Evolutionary conservation across 1,140 invertebrate species (phyloP).

Genomic region (Drosophila tsacasi): DNA sequence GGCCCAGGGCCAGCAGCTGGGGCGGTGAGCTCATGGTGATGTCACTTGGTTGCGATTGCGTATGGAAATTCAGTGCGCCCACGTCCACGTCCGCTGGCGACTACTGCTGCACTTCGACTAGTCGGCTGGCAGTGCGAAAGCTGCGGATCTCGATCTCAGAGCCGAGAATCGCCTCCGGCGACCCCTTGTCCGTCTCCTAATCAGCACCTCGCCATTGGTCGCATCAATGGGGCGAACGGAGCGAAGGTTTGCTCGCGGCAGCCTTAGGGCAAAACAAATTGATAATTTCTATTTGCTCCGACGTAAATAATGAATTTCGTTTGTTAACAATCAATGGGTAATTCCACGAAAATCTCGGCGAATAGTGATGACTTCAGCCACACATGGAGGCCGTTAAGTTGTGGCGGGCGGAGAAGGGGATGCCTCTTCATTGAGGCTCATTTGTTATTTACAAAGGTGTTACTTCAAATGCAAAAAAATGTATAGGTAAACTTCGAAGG

Average conservation of each 20-base stretch:
- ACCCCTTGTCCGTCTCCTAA: conserved; percentile 46
- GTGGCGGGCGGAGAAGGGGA: neutral
- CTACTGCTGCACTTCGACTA: conserved; percentile 72
- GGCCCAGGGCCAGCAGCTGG: conserved; percentile 20
- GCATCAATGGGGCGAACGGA: conserved; percentile 58
- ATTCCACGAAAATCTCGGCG: conserved; percentile 34
- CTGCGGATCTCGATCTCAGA: conserved; percentile 21
- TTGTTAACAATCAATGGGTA: conserved; percentile 24
- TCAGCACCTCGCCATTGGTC: conserved; percentile 50
- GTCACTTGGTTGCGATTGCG: conserved; percentile 33
- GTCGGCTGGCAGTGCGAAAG: conserved; percentile 28
- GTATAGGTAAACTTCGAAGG: neutral
- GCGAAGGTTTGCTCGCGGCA: conserved; percentile 49
- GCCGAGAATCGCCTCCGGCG: conserved; percentile 44
- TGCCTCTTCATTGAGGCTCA: neutral
- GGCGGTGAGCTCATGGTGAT: conserved; percentile 61
- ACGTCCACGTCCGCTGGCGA: conserved; percentile 58
- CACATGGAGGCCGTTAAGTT: neutral
- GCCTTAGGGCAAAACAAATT: conserved; percentile 15
- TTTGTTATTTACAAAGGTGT: neutral
- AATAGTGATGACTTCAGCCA: conserved; percentile 23
- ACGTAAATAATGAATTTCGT: conserved; percentile 25
- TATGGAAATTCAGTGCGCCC: conserved; percentile 9
- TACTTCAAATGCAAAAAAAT: neutral
- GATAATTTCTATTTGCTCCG: conserved; percentile 28